Evolutionary conservation across 2,797 vertebrate genomes (phyloP), one percentile per base, ranked within the genome.

Genomic region (Sitta carolinensis): DNA sequence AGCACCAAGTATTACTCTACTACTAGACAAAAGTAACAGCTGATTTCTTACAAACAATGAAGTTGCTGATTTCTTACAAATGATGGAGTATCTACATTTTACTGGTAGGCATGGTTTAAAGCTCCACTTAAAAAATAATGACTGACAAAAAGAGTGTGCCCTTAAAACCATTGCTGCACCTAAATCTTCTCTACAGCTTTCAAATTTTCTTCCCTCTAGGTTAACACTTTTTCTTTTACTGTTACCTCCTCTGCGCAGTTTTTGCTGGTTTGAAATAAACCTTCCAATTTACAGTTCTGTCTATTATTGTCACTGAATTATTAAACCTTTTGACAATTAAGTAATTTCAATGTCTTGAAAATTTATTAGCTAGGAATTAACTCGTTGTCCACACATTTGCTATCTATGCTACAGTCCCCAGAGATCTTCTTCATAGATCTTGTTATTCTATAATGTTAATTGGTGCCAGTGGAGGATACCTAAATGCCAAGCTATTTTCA

Each of bases 221-320:
- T 94, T 91, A 84, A 23, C 64, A 77, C 61, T 45, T 89, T 77
- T 92, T 89, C 27, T 84, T 91, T 94, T 55, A 69, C 51, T 94
- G 63, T 85, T 77, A 52, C n/a, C 32, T 13, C 36, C 32, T 90
- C 52, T 57, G 38, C 89, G 67, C 66, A 62, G 38, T 75, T 76
- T 94, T 95, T 93, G 22, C 54, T 43, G 36, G 36, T 84, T 96
- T 94, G 62, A 96, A 95, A 89, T 83, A 95, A 94, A 74, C 21
- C 50, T 96, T 91, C 68, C 59, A 92, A 77, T 93, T 94, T 93
- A 81, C 70, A 85, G 36, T 85, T 85, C 82, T 92, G 48, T 82
- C 89, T 94, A 54, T 93, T 95, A 93, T 88, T 96, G 68, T 57
- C 75, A 94, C 79, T 96, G 94, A 96, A 93, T 96, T 97, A 95